Evolutionary conservation across 2,797 vertebrate species (phyloP).

Genomic region (Aselliscus stoliczkanus): DNA sequence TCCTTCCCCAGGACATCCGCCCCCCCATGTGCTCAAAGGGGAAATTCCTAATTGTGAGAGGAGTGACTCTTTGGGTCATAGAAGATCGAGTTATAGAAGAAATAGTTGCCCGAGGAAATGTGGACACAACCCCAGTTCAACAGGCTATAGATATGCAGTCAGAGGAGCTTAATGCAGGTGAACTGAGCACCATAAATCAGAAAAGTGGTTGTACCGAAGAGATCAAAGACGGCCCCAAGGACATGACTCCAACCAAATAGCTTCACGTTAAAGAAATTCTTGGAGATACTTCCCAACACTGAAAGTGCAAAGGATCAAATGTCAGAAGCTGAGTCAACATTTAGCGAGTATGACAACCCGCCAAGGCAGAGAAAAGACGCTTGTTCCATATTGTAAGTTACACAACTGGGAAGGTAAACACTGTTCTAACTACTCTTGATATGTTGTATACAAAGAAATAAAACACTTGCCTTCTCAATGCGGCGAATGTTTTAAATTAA

Average conservation of each 20-base stretch:
- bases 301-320: background rate
- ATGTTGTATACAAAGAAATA: too few species aligned
- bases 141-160: rapidly evolving
- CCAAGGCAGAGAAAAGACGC: background rate
- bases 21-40: background rate
- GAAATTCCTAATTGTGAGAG: background rate
- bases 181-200: too few species aligned
- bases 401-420: too few species aligned
- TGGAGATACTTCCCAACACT: background rate
- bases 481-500: background rate
- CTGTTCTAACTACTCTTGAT: too few species aligned
- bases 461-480: too few species aligned
- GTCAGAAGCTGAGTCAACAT: background rate
- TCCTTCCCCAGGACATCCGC: background rate
- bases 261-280: background rate
- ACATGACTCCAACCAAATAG: background rate
- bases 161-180: background rate
- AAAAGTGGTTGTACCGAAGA: background rate
- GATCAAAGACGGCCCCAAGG: background rate
- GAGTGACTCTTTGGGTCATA: too few species aligned
- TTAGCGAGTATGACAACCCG: background rate
- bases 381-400: too few species aligned
- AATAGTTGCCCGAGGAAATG: background rate
- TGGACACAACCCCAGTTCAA: background rate
- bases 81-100: background rate